Percentiles rank a stretch among this genome's conserved stretches.
Evolutionary conservation across 2,113 vertebrate species (phyloP).

Genomic region (Tyrannus savana): DNA sequence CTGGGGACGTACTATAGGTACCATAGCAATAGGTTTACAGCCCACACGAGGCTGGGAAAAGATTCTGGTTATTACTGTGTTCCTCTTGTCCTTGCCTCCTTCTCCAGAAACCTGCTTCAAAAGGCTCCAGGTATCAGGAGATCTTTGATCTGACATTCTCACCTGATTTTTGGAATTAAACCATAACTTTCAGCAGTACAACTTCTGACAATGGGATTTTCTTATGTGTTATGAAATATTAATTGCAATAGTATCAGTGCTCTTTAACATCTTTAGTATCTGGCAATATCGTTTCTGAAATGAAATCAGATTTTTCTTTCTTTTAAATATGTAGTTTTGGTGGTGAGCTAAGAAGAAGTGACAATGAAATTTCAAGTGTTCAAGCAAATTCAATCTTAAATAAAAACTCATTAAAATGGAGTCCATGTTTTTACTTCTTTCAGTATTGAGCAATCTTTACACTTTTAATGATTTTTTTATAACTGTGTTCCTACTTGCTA

Average conservation of each 20-base stretch:
- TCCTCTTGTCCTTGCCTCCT: background rate
- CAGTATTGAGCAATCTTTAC: background rate
- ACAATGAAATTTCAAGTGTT: background rate
- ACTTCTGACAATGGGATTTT: background rate
- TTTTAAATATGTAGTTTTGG: background rate
- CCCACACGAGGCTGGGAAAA: background rate
- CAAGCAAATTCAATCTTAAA: background rate
- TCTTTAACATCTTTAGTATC: background rate
- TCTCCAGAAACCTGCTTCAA: background rate
- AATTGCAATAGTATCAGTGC: background rate
- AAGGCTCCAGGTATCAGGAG: background rate
- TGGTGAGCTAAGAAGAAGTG: background rate
- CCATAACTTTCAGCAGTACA: background rate
- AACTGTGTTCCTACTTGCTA: background rate
- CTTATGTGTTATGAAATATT: background rate
- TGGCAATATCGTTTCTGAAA: background rate
- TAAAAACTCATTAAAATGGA: background rate
- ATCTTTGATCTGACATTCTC: background rate
- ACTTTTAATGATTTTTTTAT: background rate
- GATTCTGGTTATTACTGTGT: background rate
- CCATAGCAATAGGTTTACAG: rapidly evolving
- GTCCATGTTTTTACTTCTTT: background rate
- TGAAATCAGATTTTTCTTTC: background rate
- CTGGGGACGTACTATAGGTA: background rate
- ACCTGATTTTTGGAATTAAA: background rate